Percentiles rank a stretch among this genome's conserved stretches.
Evolutionary conservation across 2,888 invertebrate species (phyloP).

Genomic region (Crematogaster levior): DNA sequence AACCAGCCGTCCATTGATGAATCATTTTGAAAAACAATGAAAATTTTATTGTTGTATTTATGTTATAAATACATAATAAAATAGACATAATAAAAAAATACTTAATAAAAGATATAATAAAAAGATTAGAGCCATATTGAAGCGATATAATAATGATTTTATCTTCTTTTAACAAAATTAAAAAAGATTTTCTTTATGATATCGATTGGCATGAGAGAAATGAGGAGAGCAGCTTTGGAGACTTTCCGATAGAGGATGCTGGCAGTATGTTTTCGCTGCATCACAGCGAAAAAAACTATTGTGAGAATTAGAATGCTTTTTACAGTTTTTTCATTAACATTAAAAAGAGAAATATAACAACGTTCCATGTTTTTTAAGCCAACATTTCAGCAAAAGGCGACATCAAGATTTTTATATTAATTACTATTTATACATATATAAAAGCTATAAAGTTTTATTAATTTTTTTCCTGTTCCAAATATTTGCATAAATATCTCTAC

Average conservation of each 20-base stretch:
- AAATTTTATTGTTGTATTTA: not conserved
- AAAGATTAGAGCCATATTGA: not conserved
- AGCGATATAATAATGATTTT: not conserved
- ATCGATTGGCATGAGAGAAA: not conserved
- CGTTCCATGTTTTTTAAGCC: not conserved
- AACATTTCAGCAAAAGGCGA: not conserved
- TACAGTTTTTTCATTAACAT: not conserved
- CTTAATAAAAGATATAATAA: no score
- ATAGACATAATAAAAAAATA: no score
- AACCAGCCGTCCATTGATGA: not conserved
- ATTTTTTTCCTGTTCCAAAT: not conserved
- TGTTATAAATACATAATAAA: no score
- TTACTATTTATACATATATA: not conserved
- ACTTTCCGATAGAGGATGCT: not conserved
- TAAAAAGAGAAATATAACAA: not conserved
- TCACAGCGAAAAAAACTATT: not conserved
- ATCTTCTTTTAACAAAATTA: not conserved
- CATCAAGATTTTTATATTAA: no score
- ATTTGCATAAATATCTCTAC: not conserved
- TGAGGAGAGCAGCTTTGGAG: not conserved
- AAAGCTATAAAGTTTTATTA: not conserved
- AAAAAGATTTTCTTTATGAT: no score
- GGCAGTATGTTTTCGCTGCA: not conserved
- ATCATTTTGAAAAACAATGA: not conserved
- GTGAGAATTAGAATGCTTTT: not conserved